Percentiles rank a stretch among this genome's conserved stretches.
Evolutionary conservation across 2,888 invertebrate genomes (phyloP).

Genomic region (Pterostichus madidus): DNA sequence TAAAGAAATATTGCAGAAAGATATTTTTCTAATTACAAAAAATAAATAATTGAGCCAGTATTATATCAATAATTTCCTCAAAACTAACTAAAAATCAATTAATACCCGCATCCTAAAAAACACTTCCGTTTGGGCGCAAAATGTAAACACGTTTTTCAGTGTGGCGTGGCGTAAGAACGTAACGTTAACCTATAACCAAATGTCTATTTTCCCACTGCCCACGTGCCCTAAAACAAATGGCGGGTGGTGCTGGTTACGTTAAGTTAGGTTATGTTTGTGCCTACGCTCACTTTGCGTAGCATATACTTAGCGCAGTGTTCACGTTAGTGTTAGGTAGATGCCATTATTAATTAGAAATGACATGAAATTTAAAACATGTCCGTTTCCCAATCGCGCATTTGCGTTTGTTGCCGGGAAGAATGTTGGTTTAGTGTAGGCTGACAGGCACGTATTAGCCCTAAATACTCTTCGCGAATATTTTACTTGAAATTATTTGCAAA

Average conservation of each 20-base stretch:
- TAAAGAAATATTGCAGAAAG: slow-evolving; percentile 35
- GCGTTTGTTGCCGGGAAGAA: slow-evolving; percentile 15
- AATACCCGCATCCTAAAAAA: slow-evolving; percentile 39
- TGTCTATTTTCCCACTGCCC: slow-evolving; percentile 10
- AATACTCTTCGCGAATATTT: background rate
- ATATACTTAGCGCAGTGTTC: background rate
- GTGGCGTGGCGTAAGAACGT: background rate
- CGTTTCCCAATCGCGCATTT: slow-evolving; percentile 41
- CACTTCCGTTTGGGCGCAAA: slow-evolving; percentile 14
- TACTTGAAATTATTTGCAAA: background rate
- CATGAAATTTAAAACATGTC: slow-evolving; percentile 43
- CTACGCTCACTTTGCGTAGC: background rate
- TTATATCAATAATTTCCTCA: slow-evolving; percentile 45
- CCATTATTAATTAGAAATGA: slow-evolving; percentile 53
- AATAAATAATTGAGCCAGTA: slow-evolving; percentile 50
- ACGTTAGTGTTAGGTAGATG: slow-evolving; percentile 14
- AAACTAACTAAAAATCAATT: slow-evolving; percentile 52
- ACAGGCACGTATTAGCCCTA: background rate
- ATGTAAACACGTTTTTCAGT: slow-evolving; percentile 22
- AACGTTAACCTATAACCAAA: slow-evolving; percentile 14
- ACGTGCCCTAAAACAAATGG: slow-evolving; percentile 34
- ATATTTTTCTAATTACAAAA: slow-evolving; percentile 21
- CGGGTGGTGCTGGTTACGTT: slow-evolving; percentile 28
- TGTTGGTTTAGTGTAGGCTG: slow-evolving; percentile 16
- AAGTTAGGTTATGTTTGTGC: slow-evolving; percentile 35